These are phyloP conservation scores for Sigmodon hispidus DNA, from an alignment of 2,113 vertebrate genomes.

Conservation along the genomic window DNA sequence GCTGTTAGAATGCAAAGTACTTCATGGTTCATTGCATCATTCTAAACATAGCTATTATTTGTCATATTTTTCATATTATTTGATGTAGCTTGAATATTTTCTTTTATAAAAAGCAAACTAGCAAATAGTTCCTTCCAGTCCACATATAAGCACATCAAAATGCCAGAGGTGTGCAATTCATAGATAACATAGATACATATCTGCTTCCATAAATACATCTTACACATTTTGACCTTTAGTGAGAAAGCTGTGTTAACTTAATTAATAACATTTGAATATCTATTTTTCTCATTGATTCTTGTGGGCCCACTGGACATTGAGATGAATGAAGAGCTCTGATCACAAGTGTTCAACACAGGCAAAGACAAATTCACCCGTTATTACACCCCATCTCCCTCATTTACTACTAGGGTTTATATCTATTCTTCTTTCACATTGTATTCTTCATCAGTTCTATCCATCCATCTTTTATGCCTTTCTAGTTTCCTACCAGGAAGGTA, in stretches of 20 bases:
- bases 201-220: background rate
- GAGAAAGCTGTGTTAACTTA: background rate
- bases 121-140: too few relatives aligned
- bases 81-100: too few relatives aligned
- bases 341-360: background rate
- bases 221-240: background rate
- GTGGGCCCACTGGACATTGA: too few relatives aligned
- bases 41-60: background rate
- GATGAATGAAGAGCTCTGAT: background rate
- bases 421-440: too few relatives aligned
- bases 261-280: background rate
- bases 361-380: background rate
- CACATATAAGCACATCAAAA: background rate
- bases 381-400: too few relatives aligned
- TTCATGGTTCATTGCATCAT: too few relatives aligned
- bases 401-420: background rate
- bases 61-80: background rate
- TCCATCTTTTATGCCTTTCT: background rate
- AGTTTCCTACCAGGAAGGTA: background rate
- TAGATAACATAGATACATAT: background rate
- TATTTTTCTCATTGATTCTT: background rate
- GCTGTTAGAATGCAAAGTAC: background rate
- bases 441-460: background rate
- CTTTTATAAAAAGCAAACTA: background rate
- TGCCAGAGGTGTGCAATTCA: background rate